These are phyloP conservation scores for Brachionus paranguensis DNA, from an alignment of 1,140 invertebrate genomes.

Conservation along the genomic window DNA sequence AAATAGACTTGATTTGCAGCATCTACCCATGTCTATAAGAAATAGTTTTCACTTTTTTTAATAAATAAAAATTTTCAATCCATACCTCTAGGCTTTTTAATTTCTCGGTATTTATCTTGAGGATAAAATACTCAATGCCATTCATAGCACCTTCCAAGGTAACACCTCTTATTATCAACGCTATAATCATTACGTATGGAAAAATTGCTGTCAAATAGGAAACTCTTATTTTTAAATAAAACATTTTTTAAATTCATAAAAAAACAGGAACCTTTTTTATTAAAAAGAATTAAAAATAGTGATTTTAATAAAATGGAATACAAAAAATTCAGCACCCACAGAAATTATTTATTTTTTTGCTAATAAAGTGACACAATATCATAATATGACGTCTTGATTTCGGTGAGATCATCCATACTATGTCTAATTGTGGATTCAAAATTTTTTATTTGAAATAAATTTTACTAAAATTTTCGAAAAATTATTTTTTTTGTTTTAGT, in stretches of 20 bases:
- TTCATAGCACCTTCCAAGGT: conserved; percentile 70
- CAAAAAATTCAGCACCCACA: too few species aligned
- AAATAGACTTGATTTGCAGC: conserved; percentile 43
- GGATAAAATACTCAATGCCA: conserved; percentile 65
- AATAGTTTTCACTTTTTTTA: too few species aligned
- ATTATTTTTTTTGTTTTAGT: too few species aligned
- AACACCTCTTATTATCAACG: conserved; percentile 71
- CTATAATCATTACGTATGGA: conserved; percentile 74
- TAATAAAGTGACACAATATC: too few species aligned
- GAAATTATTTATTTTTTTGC: too few species aligned
- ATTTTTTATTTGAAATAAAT: not conserved
- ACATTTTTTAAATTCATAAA: too few species aligned
- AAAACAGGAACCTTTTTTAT: not conserved
- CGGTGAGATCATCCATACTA: too few species aligned
- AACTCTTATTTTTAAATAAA: not conserved
- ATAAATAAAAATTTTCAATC: conserved; percentile 44
- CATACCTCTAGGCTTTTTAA: not conserved
- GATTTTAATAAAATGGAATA: too few species aligned
- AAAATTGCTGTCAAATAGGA: conserved; percentile 74
- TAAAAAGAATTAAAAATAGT: not conserved
- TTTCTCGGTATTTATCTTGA: not conserved
- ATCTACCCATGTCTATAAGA: conserved; percentile 42
- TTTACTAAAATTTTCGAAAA: not conserved
- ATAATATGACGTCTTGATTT: not conserved
- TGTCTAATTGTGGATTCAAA: too few species aligned